A percentile compares a stretch with the other conserved stretches of the same genome.
phyloP scores from a whole-genome alignment of 2,888 invertebrate genomes.

The Resseliella maxima region DNA sequence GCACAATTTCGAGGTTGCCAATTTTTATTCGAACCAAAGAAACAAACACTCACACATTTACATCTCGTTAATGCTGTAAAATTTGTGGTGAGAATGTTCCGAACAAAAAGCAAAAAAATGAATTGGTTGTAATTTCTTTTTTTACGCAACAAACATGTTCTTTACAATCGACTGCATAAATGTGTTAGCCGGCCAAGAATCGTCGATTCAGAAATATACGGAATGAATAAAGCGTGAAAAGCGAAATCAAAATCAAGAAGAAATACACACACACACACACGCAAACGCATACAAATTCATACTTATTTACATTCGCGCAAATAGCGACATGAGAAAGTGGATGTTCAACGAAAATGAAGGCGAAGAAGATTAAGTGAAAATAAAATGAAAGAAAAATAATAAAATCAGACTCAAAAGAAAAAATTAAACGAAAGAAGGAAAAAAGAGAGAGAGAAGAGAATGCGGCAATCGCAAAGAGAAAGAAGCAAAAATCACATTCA shows the following conservation, averaged over 20 bases:
- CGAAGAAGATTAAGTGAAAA: slow-evolving; percentile 20
- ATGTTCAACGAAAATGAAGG: slow-evolving; percentile 27
- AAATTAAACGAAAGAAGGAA: not conserved
- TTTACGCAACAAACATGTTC: slow-evolving; percentile 45
- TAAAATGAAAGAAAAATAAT: not conserved
- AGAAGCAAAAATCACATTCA: slow-evolving; percentile 17
- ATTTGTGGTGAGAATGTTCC: not conserved
- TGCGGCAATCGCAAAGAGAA: not conserved
- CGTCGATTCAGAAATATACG: slow-evolving; percentile 24
- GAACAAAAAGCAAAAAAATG: not conserved
- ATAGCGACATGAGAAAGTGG: not conserved
- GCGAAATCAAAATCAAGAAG: slow-evolving; percentile 18
- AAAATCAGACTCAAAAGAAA: not conserved
- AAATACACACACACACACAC: not conserved
- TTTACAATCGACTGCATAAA: slow-evolving; percentile 31
- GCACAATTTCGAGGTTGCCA: too few relatives aligned
- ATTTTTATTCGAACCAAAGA: too few relatives aligned
- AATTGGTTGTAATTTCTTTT: not conserved
- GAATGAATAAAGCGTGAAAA: not conserved
- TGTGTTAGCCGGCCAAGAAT: slow-evolving; percentile 53
- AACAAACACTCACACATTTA: not conserved
- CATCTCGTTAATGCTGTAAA: not conserved
- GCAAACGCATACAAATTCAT: too few relatives aligned
- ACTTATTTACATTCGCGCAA: not conserved
- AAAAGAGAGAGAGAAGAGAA: not conserved